Evolutionary conservation across 2,888 invertebrate genomes (phyloP).

Genomic region (Diachrysia chrysitis): DNA sequence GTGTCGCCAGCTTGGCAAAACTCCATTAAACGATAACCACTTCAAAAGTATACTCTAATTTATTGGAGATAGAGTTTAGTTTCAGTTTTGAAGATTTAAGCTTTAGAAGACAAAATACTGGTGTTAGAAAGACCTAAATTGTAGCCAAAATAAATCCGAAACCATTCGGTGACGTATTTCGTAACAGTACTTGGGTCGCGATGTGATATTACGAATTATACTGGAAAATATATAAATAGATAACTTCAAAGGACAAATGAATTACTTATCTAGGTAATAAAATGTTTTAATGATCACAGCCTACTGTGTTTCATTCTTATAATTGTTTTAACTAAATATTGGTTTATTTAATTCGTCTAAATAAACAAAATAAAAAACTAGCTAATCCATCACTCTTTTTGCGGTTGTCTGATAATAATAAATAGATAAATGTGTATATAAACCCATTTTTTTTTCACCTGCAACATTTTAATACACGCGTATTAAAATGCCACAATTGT

Average conservation of each 20-base stretch:
- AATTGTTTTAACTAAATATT: too few species aligned
- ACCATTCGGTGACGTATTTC: constrained; percentile 78
- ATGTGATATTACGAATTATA: constrained; percentile 46
- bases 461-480: background rate
- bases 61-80: constrained; percentile 52
- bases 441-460: too few species aligned
- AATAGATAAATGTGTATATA: too few species aligned
- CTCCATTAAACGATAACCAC: constrained; percentile 68
- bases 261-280: background rate
- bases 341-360: too few species aligned
- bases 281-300: background rate
- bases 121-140: constrained; percentile 79
- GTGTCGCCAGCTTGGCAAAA: constrained; percentile 85
- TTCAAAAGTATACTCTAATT: constrained; percentile 58
- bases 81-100: constrained; percentile 58
- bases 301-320: too few species aligned
- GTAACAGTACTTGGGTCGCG: constrained; percentile 69
- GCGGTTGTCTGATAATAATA: too few species aligned
- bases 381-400: background rate
- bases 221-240: background rate
- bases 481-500: background rate
- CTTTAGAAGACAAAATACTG: constrained; percentile 67
- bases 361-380: background rate
- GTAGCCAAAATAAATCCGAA: constrained; percentile 85
- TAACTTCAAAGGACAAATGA: background rate